These are phyloP conservation scores for Montipora cactus DNA, from an alignment of 64 coral and sea anemone genomes.

Conservation along the genomic window DNA sequence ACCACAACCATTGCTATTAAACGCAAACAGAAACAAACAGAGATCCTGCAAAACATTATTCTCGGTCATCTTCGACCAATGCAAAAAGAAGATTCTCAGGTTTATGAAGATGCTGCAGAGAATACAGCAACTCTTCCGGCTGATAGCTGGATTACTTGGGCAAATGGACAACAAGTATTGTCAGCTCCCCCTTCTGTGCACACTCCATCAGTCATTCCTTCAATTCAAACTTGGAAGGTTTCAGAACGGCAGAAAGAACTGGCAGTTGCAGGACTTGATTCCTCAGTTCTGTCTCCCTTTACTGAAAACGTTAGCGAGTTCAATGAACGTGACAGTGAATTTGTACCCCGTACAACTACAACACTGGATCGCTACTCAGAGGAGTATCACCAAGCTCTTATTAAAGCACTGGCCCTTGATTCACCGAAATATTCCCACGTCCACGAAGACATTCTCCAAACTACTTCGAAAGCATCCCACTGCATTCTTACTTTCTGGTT, in stretches of 20 bases:
- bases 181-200: neutral
- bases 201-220: neutral
- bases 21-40: neutral
- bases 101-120: constrained; percentile 3
- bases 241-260: constrained; percentile 10
- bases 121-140: neutral
- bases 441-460: constrained; percentile 35
- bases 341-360: neutral
- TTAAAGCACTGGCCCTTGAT: neutral
- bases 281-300: constrained; percentile 21
- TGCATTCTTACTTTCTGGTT: too few relatives aligned
- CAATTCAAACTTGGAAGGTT: neutral
- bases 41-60: neutral
- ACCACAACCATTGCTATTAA: constrained; percentile 7
- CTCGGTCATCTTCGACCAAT: neutral
- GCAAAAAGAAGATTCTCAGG: neutral
- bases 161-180: neutral
- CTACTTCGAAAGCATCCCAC: too few relatives aligned
- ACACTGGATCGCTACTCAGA: neutral
- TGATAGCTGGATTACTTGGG: constrained; percentile 9
- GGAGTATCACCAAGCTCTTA: neutral
- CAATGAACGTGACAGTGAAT: constrained; percentile 8
- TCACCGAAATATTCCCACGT: constrained; percentile 51
- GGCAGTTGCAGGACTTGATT: constrained; percentile 24
- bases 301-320: neutral